phyloP scores from a whole-genome alignment of 2,888 invertebrate species.

The Aphrophora alni region DNA sequence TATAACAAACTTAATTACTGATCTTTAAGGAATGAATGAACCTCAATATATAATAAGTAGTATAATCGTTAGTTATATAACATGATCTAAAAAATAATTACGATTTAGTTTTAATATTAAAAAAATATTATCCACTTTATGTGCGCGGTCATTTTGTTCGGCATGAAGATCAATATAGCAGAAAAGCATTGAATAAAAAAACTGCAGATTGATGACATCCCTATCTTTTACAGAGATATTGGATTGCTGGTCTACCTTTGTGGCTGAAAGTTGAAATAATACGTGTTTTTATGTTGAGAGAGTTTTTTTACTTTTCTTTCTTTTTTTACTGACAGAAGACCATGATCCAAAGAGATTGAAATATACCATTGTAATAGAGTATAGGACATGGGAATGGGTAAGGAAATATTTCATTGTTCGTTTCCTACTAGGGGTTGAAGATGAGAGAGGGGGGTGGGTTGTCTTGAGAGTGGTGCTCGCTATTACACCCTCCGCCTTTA shows the following conservation, averaged over 20 bases:
- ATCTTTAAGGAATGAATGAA: no score
- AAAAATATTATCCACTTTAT: no score
- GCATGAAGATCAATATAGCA: no score
- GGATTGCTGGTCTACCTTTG: not conserved
- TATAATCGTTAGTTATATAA: no score
- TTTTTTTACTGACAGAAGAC: not conserved
- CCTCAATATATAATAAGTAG: no score
- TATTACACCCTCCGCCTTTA: not conserved
- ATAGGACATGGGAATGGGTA: not conserved
- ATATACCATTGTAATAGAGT: slow-evolving; percentile 31
- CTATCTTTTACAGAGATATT: not conserved
- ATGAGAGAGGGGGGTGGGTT: not conserved
- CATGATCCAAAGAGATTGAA: slow-evolving; percentile 9
- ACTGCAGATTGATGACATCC: not conserved
- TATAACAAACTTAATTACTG: no score
- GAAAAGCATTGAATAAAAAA: no score
- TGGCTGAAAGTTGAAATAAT: not conserved
- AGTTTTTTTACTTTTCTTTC: not conserved
- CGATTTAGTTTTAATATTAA: no score
- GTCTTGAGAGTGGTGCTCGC: slow-evolving; percentile 1
- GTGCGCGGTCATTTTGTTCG: no score
- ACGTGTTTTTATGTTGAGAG: not conserved
- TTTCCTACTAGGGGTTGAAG: not conserved
- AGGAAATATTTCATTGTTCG: slow-evolving; percentile 6
- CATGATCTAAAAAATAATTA: no score